Evolutionary conservation across 1,140 invertebrate species (phyloP).

Genomic region (Achatina immaculata): DNA sequence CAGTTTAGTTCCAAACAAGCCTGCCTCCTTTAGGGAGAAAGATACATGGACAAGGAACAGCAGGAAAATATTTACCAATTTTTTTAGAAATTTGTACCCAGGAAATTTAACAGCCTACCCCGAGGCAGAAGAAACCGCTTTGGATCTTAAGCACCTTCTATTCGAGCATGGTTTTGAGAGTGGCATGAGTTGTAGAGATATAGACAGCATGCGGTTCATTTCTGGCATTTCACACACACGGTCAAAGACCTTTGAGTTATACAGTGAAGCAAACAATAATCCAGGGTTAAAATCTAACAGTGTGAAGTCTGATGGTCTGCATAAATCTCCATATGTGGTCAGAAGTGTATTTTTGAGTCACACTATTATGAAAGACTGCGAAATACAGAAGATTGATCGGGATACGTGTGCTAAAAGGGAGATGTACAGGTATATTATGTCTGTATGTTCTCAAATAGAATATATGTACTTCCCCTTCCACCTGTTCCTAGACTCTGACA

Average conservation of each 20-base stretch:
- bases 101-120: conserved; percentile 44
- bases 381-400: conserved; percentile 44
- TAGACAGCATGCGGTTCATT: conserved; percentile 42
- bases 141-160: conserved; percentile 41
- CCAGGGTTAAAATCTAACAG: not conserved
- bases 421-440: conserved; percentile 40
- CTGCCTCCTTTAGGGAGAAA: not conserved
- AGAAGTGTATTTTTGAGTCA: conserved; percentile 44
- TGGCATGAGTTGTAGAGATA: conserved; percentile 48
- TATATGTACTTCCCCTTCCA: not conserved
- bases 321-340: conserved; percentile 14
- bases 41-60: not conserved
- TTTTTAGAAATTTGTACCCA: conserved; percentile 36
- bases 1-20: not conserved
- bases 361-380: conserved; percentile 47
- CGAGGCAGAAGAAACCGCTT: conserved; percentile 48
- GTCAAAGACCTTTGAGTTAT: conserved; percentile 46
- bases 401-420: conserved; percentile 48
- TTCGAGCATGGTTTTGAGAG: conserved; percentile 44
- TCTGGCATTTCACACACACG: conserved; percentile 31
- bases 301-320: not conserved
- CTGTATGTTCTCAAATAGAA: not conserved
- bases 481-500: too few relatives aligned
- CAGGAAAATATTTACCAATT: not conserved
- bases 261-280: conserved; percentile 22